Conservation (phyloP, 1,140 invertebrate species). For the Colletes latitarsis region DNA sequence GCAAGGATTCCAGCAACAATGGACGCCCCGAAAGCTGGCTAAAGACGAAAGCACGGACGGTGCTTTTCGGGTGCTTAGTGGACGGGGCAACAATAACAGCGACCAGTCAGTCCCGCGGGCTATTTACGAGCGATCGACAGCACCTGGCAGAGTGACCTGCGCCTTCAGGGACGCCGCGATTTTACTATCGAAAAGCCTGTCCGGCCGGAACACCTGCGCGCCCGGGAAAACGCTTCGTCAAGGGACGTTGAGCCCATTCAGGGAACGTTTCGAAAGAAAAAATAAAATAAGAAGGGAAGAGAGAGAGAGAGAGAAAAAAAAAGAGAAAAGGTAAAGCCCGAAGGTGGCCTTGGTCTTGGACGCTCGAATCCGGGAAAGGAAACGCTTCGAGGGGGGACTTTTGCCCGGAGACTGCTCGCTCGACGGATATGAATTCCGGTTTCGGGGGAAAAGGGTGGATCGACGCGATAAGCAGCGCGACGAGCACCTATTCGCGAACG, state of each 20-base stretch:
- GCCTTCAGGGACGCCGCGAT: conserved; percentile 40
- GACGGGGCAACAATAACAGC: conserved; percentile 69
- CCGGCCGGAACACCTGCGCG: conserved; percentile 46
- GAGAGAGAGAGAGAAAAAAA: background rate
- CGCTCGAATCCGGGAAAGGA: background rate
- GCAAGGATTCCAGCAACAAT: conserved; percentile 17
- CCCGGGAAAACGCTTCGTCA: conserved; percentile 28
- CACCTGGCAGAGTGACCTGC: conserved; percentile 70
- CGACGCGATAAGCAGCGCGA: too few species aligned
- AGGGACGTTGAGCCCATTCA: background rate
- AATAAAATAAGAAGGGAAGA: background rate
- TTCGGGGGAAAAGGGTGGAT: background rate
- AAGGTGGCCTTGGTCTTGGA: background rate
- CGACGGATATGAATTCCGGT: background rate
- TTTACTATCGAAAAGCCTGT: conserved; percentile 3
- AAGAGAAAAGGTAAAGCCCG: background rate
- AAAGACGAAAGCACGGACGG: conserved; percentile 1
- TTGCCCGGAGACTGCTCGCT: background rate
- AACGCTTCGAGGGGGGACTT: background rate
- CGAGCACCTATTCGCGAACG: too few species aligned
- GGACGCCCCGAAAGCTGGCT: too few species aligned
- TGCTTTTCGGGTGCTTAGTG: conserved; percentile 60
- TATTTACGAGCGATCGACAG: conserved; percentile 63
- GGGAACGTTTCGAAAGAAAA: background rate
- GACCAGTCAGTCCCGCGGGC: conserved; percentile 62